Percentiles rank a stretch among this genome's conserved stretches.
phyloP scores from a whole-genome alignment of 2,888 invertebrate genomes.

The Ormyrus rosae region DNA sequence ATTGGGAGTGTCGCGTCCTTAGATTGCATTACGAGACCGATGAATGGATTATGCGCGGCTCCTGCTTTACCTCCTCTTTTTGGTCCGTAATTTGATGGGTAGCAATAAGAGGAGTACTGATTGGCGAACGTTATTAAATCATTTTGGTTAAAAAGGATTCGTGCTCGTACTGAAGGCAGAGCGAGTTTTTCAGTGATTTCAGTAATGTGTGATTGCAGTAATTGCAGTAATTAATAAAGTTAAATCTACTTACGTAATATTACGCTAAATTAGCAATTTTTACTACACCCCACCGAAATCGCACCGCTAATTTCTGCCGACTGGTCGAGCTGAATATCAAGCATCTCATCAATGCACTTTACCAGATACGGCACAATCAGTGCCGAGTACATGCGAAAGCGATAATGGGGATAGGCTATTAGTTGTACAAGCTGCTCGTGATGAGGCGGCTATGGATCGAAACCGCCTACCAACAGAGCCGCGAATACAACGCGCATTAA shows the following conservation, averaged over 20 bases:
- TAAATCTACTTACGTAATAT: background rate
- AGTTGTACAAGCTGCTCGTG: constrained; percentile 22
- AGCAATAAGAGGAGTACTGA: too few species aligned
- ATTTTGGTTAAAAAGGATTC: background rate
- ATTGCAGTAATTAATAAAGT: too few species aligned
- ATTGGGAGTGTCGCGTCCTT: background rate
- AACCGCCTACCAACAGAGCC: constrained; percentile 4
- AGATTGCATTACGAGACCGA: background rate
- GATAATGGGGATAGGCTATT: constrained; percentile 32
- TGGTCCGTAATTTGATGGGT: too few species aligned
- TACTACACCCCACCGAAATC: background rate
- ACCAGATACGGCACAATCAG: background rate
- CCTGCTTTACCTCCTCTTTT: too few species aligned
- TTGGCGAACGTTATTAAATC: background rate
- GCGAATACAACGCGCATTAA: too few species aligned
- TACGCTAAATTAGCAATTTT: background rate
- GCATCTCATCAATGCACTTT: background rate
- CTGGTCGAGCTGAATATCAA: background rate
- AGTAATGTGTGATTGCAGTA: too few species aligned
- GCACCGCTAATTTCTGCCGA: background rate
- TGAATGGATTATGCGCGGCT: too few species aligned
- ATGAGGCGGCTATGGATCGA: constrained; percentile 10
- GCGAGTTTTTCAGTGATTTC: too few species aligned
- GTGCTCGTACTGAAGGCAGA: too few species aligned
- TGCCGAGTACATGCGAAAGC: background rate